A percentile compares a stretch with the other conserved stretches of the same genome.
These are phyloP conservation scores for Gavialis gangeticus DNA, from an alignment of 2,113 vertebrate genomes.

Conservation along the genomic window DNA sequence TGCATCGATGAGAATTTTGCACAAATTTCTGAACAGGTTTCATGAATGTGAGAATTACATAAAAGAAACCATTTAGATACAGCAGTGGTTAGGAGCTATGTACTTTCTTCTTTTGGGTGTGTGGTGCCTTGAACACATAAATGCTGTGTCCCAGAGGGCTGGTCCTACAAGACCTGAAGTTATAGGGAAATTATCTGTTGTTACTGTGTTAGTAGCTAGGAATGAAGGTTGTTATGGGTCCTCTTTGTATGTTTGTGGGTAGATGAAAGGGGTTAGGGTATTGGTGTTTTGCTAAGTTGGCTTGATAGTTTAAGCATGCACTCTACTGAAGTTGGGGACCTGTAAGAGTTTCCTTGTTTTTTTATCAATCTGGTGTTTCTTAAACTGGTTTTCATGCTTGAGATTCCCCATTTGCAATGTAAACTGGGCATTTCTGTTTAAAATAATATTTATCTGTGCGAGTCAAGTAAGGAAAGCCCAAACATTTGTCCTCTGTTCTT, in stretches of 20 bases:
- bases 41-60: not conserved
- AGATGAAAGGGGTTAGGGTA: not conserved
- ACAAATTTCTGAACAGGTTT: not conserved
- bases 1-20: not conserved
- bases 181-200: not conserved
- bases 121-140: not conserved
- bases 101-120: not conserved
- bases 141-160: not conserved
- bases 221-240: not conserved
- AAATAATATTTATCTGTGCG: constrained; percentile 35
- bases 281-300: not conserved
- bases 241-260: not conserved
- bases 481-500: constrained; percentile 36
- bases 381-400: not conserved
- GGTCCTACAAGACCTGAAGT: not conserved
- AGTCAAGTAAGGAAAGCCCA: constrained; percentile 5
- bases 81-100: not conserved
- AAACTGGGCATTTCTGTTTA: constrained; percentile 2
- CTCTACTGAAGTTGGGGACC: not conserved
- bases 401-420: constrained; percentile 13
- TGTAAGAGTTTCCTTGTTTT: not conserved
- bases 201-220: constrained; percentile 1
- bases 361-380: not conserved
- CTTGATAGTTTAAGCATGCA: not conserved
- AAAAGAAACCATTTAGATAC: no score